Conservation (phyloP, 2,113 vertebrate species). For the Setophaga petechia region DNA sequence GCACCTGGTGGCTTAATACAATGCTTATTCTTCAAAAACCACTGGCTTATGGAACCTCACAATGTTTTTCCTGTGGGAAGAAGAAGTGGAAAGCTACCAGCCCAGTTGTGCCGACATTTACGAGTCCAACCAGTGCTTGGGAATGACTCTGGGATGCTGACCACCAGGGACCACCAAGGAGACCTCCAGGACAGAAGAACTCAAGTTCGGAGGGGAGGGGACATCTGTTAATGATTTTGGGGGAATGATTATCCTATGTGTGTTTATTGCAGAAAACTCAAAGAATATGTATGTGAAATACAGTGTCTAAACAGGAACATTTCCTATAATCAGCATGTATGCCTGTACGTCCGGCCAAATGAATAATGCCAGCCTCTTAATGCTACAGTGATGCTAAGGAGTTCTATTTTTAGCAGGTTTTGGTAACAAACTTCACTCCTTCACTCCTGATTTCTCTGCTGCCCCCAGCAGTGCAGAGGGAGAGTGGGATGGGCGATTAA, state of each 20-base stretch:
- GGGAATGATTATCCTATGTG: background rate
- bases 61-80: background rate
- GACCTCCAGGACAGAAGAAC: background rate
- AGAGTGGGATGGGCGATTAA: background rate
- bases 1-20: background rate
- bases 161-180: background rate
- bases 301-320: background rate
- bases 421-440: background rate
- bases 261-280: background rate
- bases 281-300: background rate
- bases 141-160: background rate
- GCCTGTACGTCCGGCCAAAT: fast-evolving
- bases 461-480: background rate
- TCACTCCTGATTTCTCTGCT: background rate
- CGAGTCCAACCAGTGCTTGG: background rate
- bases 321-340: background rate
- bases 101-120: background rate
- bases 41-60: background rate
- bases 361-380: background rate
- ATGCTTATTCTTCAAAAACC: background rate
- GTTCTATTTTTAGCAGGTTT: background rate
- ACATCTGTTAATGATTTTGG: background rate
- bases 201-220: background rate
- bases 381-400: background rate
- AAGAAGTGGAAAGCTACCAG: background rate